Base-by-base conservation (phyloP, 2,113 vertebrate species). In the Butastur rufipennis region DNA sequence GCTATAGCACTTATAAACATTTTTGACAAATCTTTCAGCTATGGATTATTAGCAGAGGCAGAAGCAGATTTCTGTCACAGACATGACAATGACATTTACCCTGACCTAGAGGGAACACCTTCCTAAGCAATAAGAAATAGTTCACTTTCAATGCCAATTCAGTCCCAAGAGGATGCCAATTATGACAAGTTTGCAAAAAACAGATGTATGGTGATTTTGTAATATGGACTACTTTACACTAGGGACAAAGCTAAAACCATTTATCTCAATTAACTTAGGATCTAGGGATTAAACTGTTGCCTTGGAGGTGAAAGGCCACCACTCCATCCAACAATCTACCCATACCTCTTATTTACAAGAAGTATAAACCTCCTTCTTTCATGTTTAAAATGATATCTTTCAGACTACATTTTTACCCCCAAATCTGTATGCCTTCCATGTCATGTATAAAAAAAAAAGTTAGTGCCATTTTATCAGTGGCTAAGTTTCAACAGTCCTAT, bases 211-310 rank as follows among this genome's bases (percentile, higher is more conserved):
- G 90, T n/a, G 70, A 97, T 97, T 97, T 95, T 86, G 82, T 71
- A 68, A 94, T 94, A 91, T 47, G 70, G 94, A 96, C 94, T 96
- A 86, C 91, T 97, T 97, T 95, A 97, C 97, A 93, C 95, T 23
- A 97, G 97, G 97, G 97, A 98, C 89, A 90, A 96, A 98, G 67
- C 48, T 91, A 77, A 95, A 97, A 59, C 78, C 90, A 98, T 98
- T 98, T 96, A 97, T 98, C 97, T 98, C 98, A 97, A 98, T 98
- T 98, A 98, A 97, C 87, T 97, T 95, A 95, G 70, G 80, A 90
- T 72, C 95, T 66, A 91, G 93, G 93, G 96, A 96, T 96, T 98
- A 96, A 97, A 97, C 90, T 95, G 83, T 97, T 97, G 94, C 92
- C 96, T 97, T 86, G 85, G 66, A 97, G 97, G 95, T 93, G 85